Evolutionary conservation across 1,140 invertebrate genomes (phyloP), one percentile per base, ranked within the genome.

Genomic region (Calliopsis andreniformis): DNA sequence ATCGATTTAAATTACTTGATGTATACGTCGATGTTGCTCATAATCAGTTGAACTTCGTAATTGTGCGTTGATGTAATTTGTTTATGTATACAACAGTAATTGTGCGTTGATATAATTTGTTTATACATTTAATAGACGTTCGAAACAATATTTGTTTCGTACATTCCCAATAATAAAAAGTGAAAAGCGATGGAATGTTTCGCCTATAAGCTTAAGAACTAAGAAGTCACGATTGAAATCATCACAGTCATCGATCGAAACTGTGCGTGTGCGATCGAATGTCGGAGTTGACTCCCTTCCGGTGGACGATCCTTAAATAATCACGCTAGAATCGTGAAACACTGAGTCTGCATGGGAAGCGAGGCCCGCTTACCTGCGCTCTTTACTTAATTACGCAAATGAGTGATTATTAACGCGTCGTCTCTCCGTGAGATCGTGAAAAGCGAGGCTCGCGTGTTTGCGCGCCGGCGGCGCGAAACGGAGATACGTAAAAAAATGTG

Each of bases 221-320:
- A n/a, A n/a, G n/a, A n/a, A n/a, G n/a, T n/a, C n/a, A n/a, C n/a
- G n/a, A n/a, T n/a, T n/a, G n/a, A n/a, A n/a, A n/a, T n/a, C n/a
- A n/a, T n/a, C n/a, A n/a, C n/a, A n/a, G n/a, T n/a, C 58, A 23
- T 8, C 53, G 62, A 82, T 81, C 79, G 79, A 82, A 7, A 4
- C 8, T 16, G 1, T 16, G 30, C 3, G 14, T 20, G 6, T 20
- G 4, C 18, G 59, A 20, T 63, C 45, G 58, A 43, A 45, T 53
- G 69, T 39, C 32, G 30, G 16, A 8, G 20, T 5, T 49, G 43
- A 51, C 69, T 43, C 45, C 28, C 42, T 32, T 39, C 14, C 2
- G 4, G 2, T n/a, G 28, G n/a, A 35, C 42, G 16, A n/a, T 20
- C 23, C 14, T 39, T 32, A 32, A 73, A 73, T 51, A 53, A 53